Percentiles rank a stretch among this genome's conserved stretches.
Conservation (phyloP, 2,113 vertebrate species). For the Hippocampus abdominalis region DNA sequence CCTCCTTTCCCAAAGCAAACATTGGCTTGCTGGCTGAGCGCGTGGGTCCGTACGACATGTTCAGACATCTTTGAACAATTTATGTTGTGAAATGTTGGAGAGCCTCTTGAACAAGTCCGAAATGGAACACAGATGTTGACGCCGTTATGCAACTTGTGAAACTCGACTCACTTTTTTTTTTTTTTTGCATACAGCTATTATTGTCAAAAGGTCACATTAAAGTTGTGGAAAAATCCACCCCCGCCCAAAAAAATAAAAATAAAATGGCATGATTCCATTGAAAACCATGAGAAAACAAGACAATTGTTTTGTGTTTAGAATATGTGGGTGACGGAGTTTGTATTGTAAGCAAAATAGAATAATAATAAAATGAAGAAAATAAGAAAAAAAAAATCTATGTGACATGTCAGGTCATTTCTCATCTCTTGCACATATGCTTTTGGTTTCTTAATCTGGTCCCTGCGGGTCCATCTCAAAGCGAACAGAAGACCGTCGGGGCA, state of each 20-base stretch:
- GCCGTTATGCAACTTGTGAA: background rate
- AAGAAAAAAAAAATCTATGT: background rate
- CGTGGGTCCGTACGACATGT: background rate
- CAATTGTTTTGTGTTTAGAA: background rate
- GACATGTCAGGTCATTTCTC: background rate
- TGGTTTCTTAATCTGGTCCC: constrained; percentile 5
- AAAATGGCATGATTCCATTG: background rate
- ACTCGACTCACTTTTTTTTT: background rate
- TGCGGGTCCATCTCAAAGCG: background rate
- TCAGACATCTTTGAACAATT: constrained; percentile 14
- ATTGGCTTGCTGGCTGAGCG: background rate
- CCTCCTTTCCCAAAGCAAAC: constrained; percentile 1
- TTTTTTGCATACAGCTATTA: background rate
- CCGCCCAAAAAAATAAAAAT: background rate
- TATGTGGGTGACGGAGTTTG: background rate
- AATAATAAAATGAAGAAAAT: too few species aligned
- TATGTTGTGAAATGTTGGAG: constrained; percentile 14
- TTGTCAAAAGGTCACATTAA: background rate
- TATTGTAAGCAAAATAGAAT: background rate
- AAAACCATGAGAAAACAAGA: background rate
- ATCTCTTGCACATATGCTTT: constrained; percentile 30
- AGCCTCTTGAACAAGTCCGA: background rate
- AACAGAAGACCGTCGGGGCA: background rate
- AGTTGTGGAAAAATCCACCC: background rate
- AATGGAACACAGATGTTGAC: constrained; percentile 45